Conservation (phyloP, 2,888 invertebrate genomes). For the Phortica okadai region DNA sequence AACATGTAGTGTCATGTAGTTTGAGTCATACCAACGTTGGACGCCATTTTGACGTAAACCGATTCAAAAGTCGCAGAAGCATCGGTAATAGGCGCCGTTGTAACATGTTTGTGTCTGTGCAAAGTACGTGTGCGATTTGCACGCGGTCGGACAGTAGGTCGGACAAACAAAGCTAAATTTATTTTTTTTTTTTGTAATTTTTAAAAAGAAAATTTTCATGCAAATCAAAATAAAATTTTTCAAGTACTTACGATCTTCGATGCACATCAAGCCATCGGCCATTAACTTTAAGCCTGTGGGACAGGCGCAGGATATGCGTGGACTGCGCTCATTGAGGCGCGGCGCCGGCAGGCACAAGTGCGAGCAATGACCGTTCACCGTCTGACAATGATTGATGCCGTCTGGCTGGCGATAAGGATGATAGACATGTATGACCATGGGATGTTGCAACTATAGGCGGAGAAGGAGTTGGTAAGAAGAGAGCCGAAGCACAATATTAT, state of each 20-base stretch:
- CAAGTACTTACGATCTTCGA: slow-evolving; percentile 86
- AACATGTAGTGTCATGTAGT: not conserved
- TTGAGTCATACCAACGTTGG: slow-evolving; percentile 25
- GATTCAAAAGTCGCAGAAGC: not conserved
- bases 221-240: not conserved
- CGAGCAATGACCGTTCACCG: slow-evolving; percentile 94
- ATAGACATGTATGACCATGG: slow-evolving; percentile 97
- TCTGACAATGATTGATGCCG: slow-evolving; percentile 93
- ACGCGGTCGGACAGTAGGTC: slow-evolving; percentile 1
- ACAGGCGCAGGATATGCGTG: slow-evolving; percentile 89
- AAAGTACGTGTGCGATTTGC: not conserved
- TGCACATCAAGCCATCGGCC: slow-evolving; percentile 89
- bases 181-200: not conserved
- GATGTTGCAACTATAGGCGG: slow-evolving; percentile 85
- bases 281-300: slow-evolving; percentile 88
- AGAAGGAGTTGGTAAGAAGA: slow-evolving; percentile 10
- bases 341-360: slow-evolving; percentile 95
- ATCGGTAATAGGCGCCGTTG: not conserved
- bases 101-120: slow-evolving; percentile 3
- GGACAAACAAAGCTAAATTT: not conserved
- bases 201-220: slow-evolving; percentile 1
- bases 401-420: slow-evolving; percentile 96
- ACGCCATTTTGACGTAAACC: not conserved
- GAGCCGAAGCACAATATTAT: not conserved
- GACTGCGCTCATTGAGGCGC: slow-evolving; percentile 85